Conservation (phyloP, 2,888 invertebrate genomes). For the Netelia fuscicornis region DNA sequence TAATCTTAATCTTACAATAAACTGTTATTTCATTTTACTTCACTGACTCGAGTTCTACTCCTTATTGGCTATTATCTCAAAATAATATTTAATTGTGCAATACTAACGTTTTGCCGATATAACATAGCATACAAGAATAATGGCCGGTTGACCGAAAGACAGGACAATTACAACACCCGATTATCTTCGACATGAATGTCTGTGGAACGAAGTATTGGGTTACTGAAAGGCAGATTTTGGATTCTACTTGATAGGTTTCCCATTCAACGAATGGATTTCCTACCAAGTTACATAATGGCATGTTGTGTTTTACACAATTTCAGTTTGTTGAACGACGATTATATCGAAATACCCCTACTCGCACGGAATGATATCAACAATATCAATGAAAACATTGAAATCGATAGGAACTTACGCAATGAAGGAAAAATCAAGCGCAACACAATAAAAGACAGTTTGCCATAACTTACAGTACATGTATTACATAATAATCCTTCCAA, state of each 20-base stretch:
- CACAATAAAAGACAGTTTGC: conserved; percentile 19
- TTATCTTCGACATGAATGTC: conserved; percentile 14
- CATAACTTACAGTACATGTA: conserved; percentile 1
- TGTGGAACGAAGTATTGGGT: conserved; percentile 26
- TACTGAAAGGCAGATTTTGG: conserved; percentile 13
- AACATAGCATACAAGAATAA: conserved; percentile 28
- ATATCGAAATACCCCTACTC: conserved; percentile 20
- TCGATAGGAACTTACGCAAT: conserved; percentile 34
- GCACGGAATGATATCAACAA: background rate
- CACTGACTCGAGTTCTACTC: no score
- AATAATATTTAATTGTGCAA: no score
- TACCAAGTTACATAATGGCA: conserved; percentile 43
- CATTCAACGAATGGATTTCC: conserved; percentile 16
- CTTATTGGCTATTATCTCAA: no score
- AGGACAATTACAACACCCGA: conserved; percentile 27
- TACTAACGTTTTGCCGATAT: no score
- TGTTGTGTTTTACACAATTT: conserved; percentile 56
- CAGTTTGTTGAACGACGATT: conserved; percentile 25
- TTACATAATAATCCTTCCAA: no score
- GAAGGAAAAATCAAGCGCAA: conserved; percentile 30
- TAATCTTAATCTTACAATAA: no score
- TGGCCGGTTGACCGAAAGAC: conserved; percentile 37
- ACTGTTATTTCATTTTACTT: no score
- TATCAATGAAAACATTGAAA: background rate
- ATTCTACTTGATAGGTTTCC: conserved; percentile 31